These are phyloP conservation scores for Polylopha cassiicola DNA, from an alignment of 2,888 invertebrate species.

Conservation along the genomic window DNA sequence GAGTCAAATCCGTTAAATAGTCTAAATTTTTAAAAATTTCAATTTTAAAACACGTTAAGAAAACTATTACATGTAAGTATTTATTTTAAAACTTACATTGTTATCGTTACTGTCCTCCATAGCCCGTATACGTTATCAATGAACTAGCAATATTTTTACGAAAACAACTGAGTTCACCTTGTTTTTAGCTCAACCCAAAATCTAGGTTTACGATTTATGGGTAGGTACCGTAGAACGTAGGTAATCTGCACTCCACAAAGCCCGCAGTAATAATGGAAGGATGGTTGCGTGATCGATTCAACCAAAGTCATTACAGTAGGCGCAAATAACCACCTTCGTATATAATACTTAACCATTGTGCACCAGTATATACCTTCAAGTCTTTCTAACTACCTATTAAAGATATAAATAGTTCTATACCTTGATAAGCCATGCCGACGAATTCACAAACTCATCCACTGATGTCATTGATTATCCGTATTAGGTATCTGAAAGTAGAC, in stretches of 20 bases:
- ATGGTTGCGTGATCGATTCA: conserved; percentile 30
- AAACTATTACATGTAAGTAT: too few relatives aligned
- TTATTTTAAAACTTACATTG: conserved; percentile 4
- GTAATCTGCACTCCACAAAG: conserved; percentile 20
- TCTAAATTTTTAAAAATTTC: too few relatives aligned
- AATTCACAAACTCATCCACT: conserved; percentile 70
- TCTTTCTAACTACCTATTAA: too few relatives aligned
- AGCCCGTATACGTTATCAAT: too few relatives aligned
- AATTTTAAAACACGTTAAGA: too few relatives aligned
- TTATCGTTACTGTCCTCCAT: conserved; percentile 5
- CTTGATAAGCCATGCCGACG: conserved; percentile 71
- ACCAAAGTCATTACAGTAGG: conserved; percentile 20
- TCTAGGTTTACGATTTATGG: not conserved
- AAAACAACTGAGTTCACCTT: too few relatives aligned
- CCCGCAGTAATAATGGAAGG: conserved; percentile 23
- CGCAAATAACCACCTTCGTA: conserved; percentile 13
- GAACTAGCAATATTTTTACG: too few relatives aligned
- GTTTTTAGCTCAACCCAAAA: not conserved
- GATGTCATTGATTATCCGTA: conserved; percentile 53
- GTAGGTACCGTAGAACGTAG: conserved; percentile 6
- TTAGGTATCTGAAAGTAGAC: conserved; percentile 44
- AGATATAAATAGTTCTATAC: conserved; percentile 52
- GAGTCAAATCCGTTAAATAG: too few relatives aligned
- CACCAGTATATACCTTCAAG: too few relatives aligned
- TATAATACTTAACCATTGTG: conserved; percentile 14